Evolutionary conservation across 37 sponge, comb jelly and placozoan genomes (phyloP).

Genomic region (Petrosia ficiformis): DNA sequence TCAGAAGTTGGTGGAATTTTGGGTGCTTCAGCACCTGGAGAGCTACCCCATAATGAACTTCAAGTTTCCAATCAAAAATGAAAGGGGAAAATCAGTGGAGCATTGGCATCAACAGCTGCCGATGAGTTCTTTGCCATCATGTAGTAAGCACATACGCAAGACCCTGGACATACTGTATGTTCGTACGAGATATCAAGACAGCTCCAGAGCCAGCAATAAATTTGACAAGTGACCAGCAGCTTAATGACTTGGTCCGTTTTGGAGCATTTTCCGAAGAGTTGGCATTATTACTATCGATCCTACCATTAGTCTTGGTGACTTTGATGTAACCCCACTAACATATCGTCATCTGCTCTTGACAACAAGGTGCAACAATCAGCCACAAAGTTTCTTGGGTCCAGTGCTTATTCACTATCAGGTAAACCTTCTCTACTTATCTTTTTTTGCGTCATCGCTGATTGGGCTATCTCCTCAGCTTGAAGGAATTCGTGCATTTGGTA

Average conservation of each 20-base stretch:
- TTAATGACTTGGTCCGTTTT: slow-evolving; percentile 20
- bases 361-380: slow-evolving; percentile 5
- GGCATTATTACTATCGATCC: slow-evolving; percentile 17
- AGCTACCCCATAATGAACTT: slow-evolving; percentile 35
- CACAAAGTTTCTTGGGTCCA: slow-evolving; percentile 33
- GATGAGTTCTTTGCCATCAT: slow-evolving; percentile 50
- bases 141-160: slow-evolving; percentile 27
- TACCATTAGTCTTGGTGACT: slow-evolving; percentile 22
- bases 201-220: slow-evolving; percentile 47
- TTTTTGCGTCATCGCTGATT: slow-evolving; percentile 29
- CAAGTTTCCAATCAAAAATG: slow-evolving; percentile 36
- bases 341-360: slow-evolving; percentile 24
- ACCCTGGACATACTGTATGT: slow-evolving; percentile 14
- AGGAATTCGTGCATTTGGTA: slow-evolving; percentile 41
- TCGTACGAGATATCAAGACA: slow-evolving; percentile 29
- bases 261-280: slow-evolving; percentile 21
- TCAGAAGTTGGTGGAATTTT: slow-evolving; percentile 18
- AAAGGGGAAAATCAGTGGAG: too few relatives aligned
- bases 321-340: slow-evolving; percentile 14
- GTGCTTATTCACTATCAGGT: slow-evolving; percentile 41
- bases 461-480: slow-evolving; percentile 17
- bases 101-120: too few relatives aligned
- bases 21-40: slow-evolving; percentile 26
- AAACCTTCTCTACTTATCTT: slow-evolving; percentile 25
- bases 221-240: not conserved